Conservation (phyloP, 1,140 invertebrate species). For the Penaeus vannamei region DNA sequence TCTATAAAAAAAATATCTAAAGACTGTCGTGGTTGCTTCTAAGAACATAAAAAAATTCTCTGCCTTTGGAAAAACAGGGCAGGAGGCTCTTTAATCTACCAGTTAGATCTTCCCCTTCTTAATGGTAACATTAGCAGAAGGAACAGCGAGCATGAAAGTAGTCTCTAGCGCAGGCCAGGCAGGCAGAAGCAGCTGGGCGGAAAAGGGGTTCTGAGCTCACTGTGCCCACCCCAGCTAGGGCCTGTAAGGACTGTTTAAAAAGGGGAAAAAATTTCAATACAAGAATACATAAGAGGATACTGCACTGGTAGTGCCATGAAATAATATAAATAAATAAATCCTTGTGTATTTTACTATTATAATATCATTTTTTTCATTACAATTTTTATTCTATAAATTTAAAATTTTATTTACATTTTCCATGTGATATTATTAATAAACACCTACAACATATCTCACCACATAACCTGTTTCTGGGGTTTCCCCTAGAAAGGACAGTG, state of each 20-base stretch:
- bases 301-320: too few relatives aligned
- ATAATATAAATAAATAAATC: too few relatives aligned
- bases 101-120: background rate
- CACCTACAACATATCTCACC: background rate
- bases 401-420: too few relatives aligned
- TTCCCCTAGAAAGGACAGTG: conserved; percentile 75
- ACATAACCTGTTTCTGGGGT: conserved; percentile 47
- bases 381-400: background rate
- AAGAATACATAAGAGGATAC: background rate
- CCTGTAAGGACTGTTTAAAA: conserved; percentile 28
- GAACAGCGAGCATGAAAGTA: conserved; percentile 5
- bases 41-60: background rate
- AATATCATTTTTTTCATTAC: background rate
- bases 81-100: background rate
- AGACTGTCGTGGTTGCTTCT: too few relatives aligned
- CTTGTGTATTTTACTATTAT: too few relatives aligned
- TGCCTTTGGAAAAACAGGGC: background rate
- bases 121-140: background rate
- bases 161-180: conserved; percentile 27
- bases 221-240: conserved; percentile 54
- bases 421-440: background rate
- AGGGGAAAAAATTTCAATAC: too few relatives aligned
- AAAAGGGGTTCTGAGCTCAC: conserved; percentile 57
- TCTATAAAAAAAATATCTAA: too few relatives aligned
- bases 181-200: conserved; percentile 57